Percentiles rank a stretch among this genome's conserved stretches.
These are phyloP conservation scores for Telenomus remus DNA, from an alignment of 1,140 invertebrate species.

Conservation along the genomic window DNA sequence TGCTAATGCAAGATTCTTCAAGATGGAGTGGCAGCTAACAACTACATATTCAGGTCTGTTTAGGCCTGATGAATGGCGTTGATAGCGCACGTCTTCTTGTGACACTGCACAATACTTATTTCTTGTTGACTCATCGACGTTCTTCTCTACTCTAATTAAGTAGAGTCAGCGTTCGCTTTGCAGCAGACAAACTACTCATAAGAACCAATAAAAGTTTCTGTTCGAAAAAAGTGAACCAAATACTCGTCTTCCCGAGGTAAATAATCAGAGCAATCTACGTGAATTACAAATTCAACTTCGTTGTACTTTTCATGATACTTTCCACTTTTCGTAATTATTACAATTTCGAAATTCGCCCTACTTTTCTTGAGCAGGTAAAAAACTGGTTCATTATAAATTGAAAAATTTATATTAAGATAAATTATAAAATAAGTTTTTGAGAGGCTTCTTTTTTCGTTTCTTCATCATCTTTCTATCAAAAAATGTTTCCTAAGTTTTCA, in stretches of 20 bases:
- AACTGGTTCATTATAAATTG: no score
- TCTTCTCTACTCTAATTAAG: constrained; percentile 62
- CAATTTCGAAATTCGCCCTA: no score
- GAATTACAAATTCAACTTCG: no score
- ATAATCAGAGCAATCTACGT: constrained; percentile 8
- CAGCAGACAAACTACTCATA: constrained; percentile 32
- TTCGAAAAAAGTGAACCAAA: constrained; percentile 24
- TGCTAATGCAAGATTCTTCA: constrained; percentile 62
- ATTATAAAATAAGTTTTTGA: no score
- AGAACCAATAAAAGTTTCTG: constrained; percentile 54
- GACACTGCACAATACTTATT: constrained; percentile 57
- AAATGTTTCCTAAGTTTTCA: no score
- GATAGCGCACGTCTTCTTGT: constrained; percentile 66
- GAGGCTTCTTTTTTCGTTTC: no score
- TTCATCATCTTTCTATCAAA: no score
- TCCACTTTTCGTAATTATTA: no score
- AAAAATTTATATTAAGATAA: no score
- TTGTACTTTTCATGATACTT: no score
- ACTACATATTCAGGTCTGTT: constrained; percentile 60
- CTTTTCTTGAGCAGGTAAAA: no score
- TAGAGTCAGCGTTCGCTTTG: constrained; percentile 62
- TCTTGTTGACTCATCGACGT: constrained; percentile 55
- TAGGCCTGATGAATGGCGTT: constrained; percentile 59
- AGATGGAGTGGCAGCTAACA: constrained; percentile 40
- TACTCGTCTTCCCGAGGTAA: constrained; percentile 11